phyloP scores from a whole-genome alignment of 2,888 invertebrate species.

The Ditylenchus weischeri region DNA sequence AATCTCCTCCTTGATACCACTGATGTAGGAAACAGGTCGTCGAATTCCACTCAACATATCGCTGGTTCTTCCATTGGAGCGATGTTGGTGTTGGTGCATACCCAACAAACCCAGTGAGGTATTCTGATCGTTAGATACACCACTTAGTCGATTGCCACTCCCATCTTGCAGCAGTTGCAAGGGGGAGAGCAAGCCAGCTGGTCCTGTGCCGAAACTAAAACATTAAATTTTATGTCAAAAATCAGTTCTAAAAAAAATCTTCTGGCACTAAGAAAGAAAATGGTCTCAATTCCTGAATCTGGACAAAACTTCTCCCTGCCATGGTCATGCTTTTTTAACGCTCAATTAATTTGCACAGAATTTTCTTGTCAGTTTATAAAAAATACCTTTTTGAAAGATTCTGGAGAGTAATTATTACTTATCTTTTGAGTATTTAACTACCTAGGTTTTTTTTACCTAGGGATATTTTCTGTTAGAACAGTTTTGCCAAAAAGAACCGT shows the following conservation, averaged over 20 bases:
- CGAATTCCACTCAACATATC: conserved; percentile 35
- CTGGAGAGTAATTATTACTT: no score
- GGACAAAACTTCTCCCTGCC: no score
- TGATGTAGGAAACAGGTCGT: conserved; percentile 31
- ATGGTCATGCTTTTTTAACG: background rate
- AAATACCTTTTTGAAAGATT: no score
- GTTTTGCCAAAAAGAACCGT: no score
- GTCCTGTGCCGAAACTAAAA: conserved; percentile 42
- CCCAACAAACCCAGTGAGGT: conserved; percentile 28
- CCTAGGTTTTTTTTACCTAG: no score
- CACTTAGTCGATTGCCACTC: conserved; percentile 20
- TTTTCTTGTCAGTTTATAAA: no score
- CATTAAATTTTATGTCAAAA: background rate
- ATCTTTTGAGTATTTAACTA: no score
- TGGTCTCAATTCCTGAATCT: no score
- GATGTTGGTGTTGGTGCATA: conserved; percentile 20
- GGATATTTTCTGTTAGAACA: no score
- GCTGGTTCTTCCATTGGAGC: conserved; percentile 36
- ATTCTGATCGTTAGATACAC: conserved; percentile 14
- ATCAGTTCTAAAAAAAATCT: no score
- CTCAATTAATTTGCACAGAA: no score
- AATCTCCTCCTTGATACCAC: conserved; percentile 26
- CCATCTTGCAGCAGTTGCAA: conserved; percentile 34
- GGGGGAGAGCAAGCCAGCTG: conserved; percentile 50
- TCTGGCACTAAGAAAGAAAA: no score